These are phyloP conservation scores for Anguilla pacifica DNA, from an alignment of 2,797 vertebrate genomes.

Conservation along the genomic window DNA sequence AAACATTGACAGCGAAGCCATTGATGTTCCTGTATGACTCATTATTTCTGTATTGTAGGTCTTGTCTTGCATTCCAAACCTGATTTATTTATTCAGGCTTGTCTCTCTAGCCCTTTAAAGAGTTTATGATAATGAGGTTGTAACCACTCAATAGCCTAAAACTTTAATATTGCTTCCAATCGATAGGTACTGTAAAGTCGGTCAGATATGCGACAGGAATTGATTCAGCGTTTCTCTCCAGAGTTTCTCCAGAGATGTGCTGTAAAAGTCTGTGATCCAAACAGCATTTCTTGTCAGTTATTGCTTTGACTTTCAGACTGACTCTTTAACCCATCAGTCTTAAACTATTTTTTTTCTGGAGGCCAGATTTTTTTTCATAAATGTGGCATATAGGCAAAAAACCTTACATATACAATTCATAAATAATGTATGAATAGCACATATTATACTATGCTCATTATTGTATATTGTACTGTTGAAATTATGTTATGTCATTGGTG, in stretches of 20 bases:
- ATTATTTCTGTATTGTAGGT: slow-evolving; percentile 8
- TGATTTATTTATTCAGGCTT: slow-evolving; percentile 9
- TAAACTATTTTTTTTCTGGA: not conserved
- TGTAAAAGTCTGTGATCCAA: not conserved
- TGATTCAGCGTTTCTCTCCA: not conserved
- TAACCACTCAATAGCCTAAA: slow-evolving; percentile 24
- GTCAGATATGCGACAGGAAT: not conserved
- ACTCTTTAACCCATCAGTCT: not conserved
- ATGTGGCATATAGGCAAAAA: not conserved
- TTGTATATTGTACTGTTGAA: no score
- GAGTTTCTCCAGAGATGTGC: not conserved
- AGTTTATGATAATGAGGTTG: slow-evolving; percentile 1
- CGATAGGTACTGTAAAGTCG: not conserved
- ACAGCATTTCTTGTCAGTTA: not conserved
- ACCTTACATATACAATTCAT: not conserved
- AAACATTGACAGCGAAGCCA: not conserved
- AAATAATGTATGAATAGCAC: no score
- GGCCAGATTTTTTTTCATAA: not conserved
- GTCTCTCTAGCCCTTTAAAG: not conserved
- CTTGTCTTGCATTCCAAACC: not conserved
- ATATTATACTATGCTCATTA: no score
- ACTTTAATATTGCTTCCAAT: slow-evolving; percentile 13
- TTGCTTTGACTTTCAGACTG: slow-evolving; percentile 6
- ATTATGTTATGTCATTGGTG: no score
- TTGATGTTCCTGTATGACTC: slow-evolving; percentile 9